These are phyloP conservation scores for Eupithecia abbreviata DNA, from an alignment of 2,888 invertebrate genomes.

Conservation along the genomic window DNA sequence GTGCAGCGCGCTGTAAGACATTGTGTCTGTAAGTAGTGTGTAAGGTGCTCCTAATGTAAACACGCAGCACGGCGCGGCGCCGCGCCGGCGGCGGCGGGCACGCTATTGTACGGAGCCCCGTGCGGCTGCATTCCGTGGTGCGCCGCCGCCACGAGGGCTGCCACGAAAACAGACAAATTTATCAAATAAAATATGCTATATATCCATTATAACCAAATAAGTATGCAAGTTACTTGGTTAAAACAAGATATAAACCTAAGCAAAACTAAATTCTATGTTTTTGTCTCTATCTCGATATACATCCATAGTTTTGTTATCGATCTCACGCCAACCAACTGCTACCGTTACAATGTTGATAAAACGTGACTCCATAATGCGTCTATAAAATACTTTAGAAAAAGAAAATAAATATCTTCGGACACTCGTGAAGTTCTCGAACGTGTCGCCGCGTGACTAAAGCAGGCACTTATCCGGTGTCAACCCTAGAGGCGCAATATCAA, in stretches of 20 bases:
- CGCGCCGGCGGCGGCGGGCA: no score
- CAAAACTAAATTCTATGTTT: background rate
- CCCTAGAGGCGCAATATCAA: constrained; percentile 48
- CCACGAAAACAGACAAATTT: background rate
- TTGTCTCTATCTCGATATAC: background rate
- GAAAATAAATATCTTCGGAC: background rate
- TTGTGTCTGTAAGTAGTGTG: background rate
- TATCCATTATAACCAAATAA: no score
- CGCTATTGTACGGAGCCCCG: constrained; percentile 8
- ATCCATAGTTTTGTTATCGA: background rate
- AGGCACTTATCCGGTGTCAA: constrained; percentile 22
- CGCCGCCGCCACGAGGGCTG: constrained; percentile 10
- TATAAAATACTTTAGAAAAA: background rate
- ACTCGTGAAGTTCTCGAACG: background rate
- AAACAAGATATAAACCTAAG: background rate
- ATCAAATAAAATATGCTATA: no score
- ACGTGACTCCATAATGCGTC: background rate
- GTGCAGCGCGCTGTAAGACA: background rate
- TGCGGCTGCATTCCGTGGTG: constrained; percentile 36
- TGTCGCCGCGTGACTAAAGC: background rate
- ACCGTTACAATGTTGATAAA: background rate
- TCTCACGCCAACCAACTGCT: background rate
- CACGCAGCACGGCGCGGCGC: background rate
- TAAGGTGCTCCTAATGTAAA: background rate
- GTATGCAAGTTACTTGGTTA: no score